Conservation (phyloP, 2,113 vertebrate genomes). For the Hypanus sabinus region DNA sequence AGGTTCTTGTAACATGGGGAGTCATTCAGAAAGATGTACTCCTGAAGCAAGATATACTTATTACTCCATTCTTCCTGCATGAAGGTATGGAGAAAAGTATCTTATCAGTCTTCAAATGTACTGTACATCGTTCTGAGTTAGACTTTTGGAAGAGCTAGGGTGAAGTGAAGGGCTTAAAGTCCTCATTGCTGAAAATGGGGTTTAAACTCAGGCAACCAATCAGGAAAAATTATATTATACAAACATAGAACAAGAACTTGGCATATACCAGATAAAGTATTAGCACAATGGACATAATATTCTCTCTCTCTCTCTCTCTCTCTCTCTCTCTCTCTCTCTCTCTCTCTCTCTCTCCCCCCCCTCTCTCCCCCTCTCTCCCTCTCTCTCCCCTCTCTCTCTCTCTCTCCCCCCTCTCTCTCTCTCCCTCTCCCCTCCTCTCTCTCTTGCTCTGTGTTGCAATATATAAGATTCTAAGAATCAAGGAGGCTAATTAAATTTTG, state of each 20-base stretch:
- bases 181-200: no score
- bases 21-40: no score
- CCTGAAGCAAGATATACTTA: no score
- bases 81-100: neutral
- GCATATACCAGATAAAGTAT: neutral
- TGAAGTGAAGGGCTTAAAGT: neutral
- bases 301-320: neutral
- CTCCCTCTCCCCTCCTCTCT: no score
- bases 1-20: neutral
- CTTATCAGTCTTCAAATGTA: neutral
- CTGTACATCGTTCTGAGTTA: neutral
- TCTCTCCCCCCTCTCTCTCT: no score
- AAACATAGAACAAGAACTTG: neutral
- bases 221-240: neutral
- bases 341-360: no score
- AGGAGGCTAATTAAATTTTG: neutral
- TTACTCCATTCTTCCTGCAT: no score
- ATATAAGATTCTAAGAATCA: neutral
- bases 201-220: neutral
- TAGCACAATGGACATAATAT: neutral
- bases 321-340: no score
- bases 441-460: neutral
- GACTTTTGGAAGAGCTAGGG: neutral
- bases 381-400: neutral
- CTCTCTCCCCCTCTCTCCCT: no score